Percentiles rank a stretch among this genome's conserved stretches.
phyloP scores from a whole-genome alignment of 2,797 vertebrate genomes.

The Labroides dimidiatus region DNA sequence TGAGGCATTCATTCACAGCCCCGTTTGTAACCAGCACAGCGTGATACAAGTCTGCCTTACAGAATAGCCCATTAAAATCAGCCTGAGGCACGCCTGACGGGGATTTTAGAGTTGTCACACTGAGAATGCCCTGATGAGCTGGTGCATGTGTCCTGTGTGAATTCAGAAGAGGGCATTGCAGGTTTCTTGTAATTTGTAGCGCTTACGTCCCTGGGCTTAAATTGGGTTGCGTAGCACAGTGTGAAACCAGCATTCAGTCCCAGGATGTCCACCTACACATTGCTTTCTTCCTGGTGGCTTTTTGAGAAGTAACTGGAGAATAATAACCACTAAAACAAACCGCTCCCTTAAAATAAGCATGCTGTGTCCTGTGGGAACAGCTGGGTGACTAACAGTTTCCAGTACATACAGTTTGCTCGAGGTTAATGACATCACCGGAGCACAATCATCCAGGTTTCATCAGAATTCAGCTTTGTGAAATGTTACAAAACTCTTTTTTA shows the following conservation, averaged over 20 bases:
- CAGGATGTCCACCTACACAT: constrained; percentile 31
- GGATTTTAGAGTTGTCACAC: constrained; percentile 47
- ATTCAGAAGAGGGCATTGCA: constrained; percentile 9
- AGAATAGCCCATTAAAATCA: constrained; percentile 57
- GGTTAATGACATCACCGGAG: constrained; percentile 8
- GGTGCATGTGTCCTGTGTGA: constrained; percentile 24
- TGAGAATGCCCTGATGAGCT: constrained; percentile 28
- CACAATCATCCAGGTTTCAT: constrained; percentile 1
- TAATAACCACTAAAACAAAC: constrained; percentile 38
- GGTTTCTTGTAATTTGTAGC: constrained; percentile 42
- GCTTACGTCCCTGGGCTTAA: constrained; percentile 26
- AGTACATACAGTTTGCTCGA: constrained; percentile 8
- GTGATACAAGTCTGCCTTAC: constrained; percentile 22
- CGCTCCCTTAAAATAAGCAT: constrained; percentile 31
- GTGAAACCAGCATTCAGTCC: constrained; percentile 28
- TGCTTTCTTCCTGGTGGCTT: constrained; percentile 12
- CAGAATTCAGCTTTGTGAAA: constrained; percentile 6
- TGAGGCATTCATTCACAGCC: constrained; percentile 37
- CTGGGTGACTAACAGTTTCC: constrained; percentile 36
- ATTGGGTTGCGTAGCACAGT: constrained; percentile 14
- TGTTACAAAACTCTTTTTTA: not conserved
- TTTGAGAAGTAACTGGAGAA: constrained; percentile 7
- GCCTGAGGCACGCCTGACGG: constrained; percentile 58
- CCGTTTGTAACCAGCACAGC: constrained; percentile 23
- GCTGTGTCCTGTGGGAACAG: constrained; percentile 10